Base-by-base conservation (phyloP, 2,888 invertebrate genomes). In the Cheilosia vulpina region DNA sequence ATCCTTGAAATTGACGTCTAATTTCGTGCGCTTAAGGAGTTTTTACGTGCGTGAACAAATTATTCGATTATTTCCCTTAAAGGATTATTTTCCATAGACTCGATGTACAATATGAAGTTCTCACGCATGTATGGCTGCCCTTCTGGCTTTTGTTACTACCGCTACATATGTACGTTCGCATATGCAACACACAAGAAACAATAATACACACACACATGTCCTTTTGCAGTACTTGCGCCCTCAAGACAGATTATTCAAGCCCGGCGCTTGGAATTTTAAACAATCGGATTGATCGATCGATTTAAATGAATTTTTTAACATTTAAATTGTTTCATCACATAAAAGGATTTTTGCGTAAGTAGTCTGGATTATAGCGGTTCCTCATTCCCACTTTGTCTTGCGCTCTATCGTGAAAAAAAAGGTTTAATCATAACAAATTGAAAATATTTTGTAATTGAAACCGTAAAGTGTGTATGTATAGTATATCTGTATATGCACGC, bases 351-450 rank as follows among this genome's bases (percentile, higher is more conserved):
- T 58, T 77, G 72, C 81, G 80, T 81, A 85, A 85, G 81, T 77
- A 76, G 62, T 63, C 19, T 55, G 62, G 76, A 76, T 85, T 85
- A 81, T 81, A 72, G 81, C 57, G 66, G 66, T 81, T 77, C 41
- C 66, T 50, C 66, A 31, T 72, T 55, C 57, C 81, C 69, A 38
- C 34, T 13, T 57, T 57, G 55, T 72, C 81, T 81, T 85, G 45
- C 66, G 57, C 72, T 81, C 85, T 81, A 85, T 85, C 53, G 76
- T 24, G 50, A n/a, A 57, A 75, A 75, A 76, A 76, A 60, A 66
- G 68, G 72, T 85, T 85, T 85, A 85, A 85, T 77, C 85, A 85
- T 81, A 85, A 81, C 85, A 85, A 81, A 85, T 85, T 85, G 85
- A 81, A 81, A 85, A 85, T 81, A 85, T 72, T 68, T 72, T 85